These are phyloP conservation scores for Drosophila subsilvestris DNA, from an alignment of 2,888 invertebrate species.

Conservation along the genomic window DNA sequence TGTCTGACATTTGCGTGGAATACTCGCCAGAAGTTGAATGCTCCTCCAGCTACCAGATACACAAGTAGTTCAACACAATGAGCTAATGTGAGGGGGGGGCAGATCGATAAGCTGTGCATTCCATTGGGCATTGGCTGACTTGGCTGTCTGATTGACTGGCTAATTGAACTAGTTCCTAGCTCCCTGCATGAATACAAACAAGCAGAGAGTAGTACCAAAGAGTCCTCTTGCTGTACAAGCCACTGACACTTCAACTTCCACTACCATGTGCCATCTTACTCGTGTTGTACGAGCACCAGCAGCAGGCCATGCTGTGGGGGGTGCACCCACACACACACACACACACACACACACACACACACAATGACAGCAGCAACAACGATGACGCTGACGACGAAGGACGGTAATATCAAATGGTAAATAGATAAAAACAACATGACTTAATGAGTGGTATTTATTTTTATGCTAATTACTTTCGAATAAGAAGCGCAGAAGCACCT, in stretches of 20 bases:
- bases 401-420: slow-evolving; percentile 67
- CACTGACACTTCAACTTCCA: not conserved
- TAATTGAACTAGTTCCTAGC: slow-evolving; percentile 30
- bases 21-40: too few relatives aligned
- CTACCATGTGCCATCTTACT: too few relatives aligned
- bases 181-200: slow-evolving; percentile 33
- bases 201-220: not conserved
- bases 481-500: slow-evolving; percentile 46
- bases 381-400: slow-evolving; percentile 23
- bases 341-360: slow-evolving; percentile 21
- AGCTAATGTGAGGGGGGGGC: too few relatives aligned
- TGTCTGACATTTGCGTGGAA: too few relatives aligned
- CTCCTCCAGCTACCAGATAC: too few relatives aligned
- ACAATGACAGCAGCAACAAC: slow-evolving; percentile 1
- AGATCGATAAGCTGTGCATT: not conserved
- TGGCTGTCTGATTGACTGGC: not conserved
- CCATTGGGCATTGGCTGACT: not conserved
- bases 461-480: slow-evolving; percentile 79
- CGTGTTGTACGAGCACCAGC: too few relatives aligned
- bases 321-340: slow-evolving; percentile 18
- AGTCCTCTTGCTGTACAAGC: not conserved
- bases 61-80: too few relatives aligned
- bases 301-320: too few relatives aligned
- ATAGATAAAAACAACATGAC: slow-evolving; percentile 78
- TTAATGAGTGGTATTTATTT: slow-evolving; percentile 78